Percentiles rank a stretch among this genome's conserved stretches.
phyloP scores from a whole-genome alignment of 2,888 invertebrate species.

The Molanna angustata region DNA sequence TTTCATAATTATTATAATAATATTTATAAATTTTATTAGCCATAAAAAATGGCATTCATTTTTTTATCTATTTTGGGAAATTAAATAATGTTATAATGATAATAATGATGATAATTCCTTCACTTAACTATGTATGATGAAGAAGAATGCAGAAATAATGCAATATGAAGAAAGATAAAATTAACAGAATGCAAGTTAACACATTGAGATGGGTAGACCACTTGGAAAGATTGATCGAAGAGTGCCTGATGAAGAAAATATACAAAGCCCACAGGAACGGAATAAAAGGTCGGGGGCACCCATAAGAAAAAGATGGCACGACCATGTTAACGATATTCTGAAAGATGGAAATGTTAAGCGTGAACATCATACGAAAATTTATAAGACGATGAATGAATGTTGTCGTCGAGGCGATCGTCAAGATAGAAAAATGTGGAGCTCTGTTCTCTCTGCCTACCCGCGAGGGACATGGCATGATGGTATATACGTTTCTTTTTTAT shows the following conservation, averaged over 20 bases:
- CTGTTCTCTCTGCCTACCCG: background rate
- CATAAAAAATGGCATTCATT: no score
- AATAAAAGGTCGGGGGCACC: background rate
- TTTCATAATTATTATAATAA: no score
- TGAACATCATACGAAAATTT: background rate
- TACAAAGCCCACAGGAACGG: background rate
- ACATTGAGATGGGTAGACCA: background rate
- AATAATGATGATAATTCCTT: no score
- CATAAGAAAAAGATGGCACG: background rate
- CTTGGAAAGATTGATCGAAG: background rate
- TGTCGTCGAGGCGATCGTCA: background rate
- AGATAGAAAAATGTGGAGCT: background rate
- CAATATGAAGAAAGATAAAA: no score
- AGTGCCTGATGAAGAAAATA: background rate
- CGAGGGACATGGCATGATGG: background rate
- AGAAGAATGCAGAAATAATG: no score
- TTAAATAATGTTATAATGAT: no score
- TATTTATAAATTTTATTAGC: no score
- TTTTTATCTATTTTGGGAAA: no score
- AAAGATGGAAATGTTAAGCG: background rate
- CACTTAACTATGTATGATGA: no score
- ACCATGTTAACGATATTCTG: background rate
- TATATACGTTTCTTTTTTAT: no score
- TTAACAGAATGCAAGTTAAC: no score
- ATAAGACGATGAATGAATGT: slow-evolving; percentile 4